Conservation (phyloP, 2,888 invertebrate genomes). For the Papilio gigon region DNA sequence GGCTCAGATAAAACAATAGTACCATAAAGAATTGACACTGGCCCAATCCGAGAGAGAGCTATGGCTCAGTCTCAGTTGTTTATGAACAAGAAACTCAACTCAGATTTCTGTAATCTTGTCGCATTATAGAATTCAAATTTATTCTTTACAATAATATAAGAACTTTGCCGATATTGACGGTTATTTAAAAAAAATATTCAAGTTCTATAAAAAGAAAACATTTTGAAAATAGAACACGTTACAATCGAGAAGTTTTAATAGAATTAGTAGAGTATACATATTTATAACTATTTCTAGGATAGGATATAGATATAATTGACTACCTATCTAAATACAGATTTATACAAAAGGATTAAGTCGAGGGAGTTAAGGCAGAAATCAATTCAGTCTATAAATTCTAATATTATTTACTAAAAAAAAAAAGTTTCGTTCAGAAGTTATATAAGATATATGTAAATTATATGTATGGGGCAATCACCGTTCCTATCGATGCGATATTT, state of each 20-base stretch:
- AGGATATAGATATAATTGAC: conserved; percentile 50
- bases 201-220: too few species aligned
- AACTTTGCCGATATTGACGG: too few species aligned
- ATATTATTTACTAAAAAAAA: conserved; percentile 26
- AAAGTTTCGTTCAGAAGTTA: conserved; percentile 10
- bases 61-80: too few species aligned
- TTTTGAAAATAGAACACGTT: neutral
- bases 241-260: conserved; percentile 6
- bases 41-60: too few species aligned
- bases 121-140: too few species aligned
- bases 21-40: too few species aligned
- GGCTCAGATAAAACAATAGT: too few species aligned
- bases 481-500: conserved; percentile 29
- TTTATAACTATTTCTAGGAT: conserved; percentile 35
- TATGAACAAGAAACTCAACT: too few species aligned
- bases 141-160: too few species aligned
- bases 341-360: conserved; percentile 41
- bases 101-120: too few species aligned
- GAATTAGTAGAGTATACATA: conserved; percentile 46
- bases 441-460: conserved; percentile 18
- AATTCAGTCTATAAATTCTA: conserved; percentile 59
- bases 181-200: too few species aligned
- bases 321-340: conserved; percentile 39
- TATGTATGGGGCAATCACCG: conserved; percentile 27
- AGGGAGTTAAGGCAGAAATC: conserved; percentile 54